These are phyloP conservation scores for Athrips mouffetella DNA, from an alignment of 2,888 invertebrate genomes.

Conservation along the genomic window DNA sequence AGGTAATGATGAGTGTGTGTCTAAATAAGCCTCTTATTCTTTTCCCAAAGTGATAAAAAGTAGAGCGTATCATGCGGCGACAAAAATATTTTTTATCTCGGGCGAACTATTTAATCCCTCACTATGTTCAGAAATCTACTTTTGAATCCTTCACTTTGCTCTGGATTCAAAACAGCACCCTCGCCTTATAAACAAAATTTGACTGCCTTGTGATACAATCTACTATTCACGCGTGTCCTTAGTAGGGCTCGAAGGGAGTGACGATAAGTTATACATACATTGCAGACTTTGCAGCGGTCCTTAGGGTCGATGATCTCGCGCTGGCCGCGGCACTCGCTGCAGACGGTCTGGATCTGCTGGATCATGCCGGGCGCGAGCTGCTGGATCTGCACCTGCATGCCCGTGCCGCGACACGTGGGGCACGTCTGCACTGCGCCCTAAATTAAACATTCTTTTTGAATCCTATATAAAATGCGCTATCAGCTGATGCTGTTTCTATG, in stretches of 20 bases:
- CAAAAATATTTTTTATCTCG: too few species aligned
- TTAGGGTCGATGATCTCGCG: conserved; percentile 92
- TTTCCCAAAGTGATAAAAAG: not conserved
- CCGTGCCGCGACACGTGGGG: conserved; percentile 90
- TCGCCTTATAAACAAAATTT: too few species aligned
- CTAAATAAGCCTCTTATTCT: too few species aligned
- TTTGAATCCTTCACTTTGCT: too few species aligned
- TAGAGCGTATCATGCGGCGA: not conserved
- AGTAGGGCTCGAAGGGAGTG: too few species aligned
- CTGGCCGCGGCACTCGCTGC: conserved; percentile 91
- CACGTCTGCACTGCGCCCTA: conserved; percentile 91
- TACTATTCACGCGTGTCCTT: too few species aligned
- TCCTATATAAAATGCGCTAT: not conserved
- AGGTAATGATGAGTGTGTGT: too few species aligned
- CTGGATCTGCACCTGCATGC: conserved; percentile 84
- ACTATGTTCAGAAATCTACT: too few species aligned
- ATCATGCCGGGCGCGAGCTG: conserved; percentile 81
- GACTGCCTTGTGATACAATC: too few species aligned
- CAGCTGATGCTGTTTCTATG: not conserved
- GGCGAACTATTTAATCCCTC: too few species aligned
- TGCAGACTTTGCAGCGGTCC: conserved; percentile 95
- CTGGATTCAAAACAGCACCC: too few species aligned
- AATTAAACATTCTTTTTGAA: not conserved
- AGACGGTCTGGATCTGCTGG: conserved; percentile 95
- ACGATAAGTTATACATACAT: conserved; percentile 45